Evolutionary conservation across 2,797 vertebrate genomes (phyloP), one percentile per base, ranked within the genome.

Genomic region (Alauda arvensis): DNA sequence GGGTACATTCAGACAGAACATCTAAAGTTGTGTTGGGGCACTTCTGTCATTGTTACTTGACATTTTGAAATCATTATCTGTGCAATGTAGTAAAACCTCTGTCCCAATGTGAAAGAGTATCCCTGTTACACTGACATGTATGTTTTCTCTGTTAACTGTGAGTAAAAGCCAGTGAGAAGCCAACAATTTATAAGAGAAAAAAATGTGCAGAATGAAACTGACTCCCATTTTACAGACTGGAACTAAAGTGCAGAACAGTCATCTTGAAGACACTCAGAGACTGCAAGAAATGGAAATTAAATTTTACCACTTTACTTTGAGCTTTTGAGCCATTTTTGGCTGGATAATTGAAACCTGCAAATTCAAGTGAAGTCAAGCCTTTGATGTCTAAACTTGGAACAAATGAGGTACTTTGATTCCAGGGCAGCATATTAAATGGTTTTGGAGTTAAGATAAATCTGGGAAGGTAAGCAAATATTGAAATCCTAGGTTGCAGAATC

Each of bases 381-480:
- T 75, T 83, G 62, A 74, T 61, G 25, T 70, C 10, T 63, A 55
- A 88, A 20, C 31, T 66, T 46, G 52, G 62, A 71, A 81, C 17
- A 71, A 77, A 52, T 69, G 6, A 91, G 17, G 18, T 37, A 20
- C 43, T 75, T 90, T 72, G 40, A 79, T 86, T 70, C 55, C 24
- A 71, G 0, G 55, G 52, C 53, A 83, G 29, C 29, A 14, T 71
- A 65, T 63, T 56, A 61, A 90, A 28, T 65, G 11, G 29, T 29
- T 87, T 77, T 77, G 25, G 51, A 79, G 43, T 85, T 65, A 49
- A 49, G 65, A n/a, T 81, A 74, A 81, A 80, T 39, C 21, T 63
- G 28, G 56, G 53, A 81, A 77, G 31, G 23, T 72, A 87, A 88
- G 40, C 18, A 87, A 52, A 52, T 68, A 52, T 9, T 75, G 37